Evolutionary conservation across 1,140 invertebrate species (phyloP), one percentile per base, ranked within the genome.

Genomic region (Ceratosolen solmsi): DNA sequence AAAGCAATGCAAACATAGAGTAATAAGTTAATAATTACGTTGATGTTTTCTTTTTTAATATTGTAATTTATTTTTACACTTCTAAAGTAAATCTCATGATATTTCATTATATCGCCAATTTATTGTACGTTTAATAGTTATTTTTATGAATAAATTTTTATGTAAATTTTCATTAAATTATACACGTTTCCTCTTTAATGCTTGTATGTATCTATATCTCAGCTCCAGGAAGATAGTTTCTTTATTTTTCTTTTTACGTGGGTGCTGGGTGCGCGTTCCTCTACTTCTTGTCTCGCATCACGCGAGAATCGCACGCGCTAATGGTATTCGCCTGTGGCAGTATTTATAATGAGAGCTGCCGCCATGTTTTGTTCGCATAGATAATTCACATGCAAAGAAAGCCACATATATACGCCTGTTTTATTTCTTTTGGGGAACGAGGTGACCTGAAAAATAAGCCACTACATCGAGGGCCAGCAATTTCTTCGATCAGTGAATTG

Each of bases 251-350:
- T 51, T 79, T 49, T 46, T 63, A 25, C 68, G 60, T 71, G 74
- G 82, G 78, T 74, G 80, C 46, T 71, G 74, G 82, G 78, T 74
- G 80, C 46, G 38, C 60, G 58, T 81, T 75, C 84, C 68, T 84
- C 79, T 76, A 30, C 68, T 80, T 77, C 78, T 80, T 79, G 60
- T 11, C 22, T 49, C 30, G 54, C 38, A 51, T 78, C 80, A 56
- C 68, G 70, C 63, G 46, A 79, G 60, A 54, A 78, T 78, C 68
- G 77, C 54, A 46, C 77, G 77, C 73, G 73, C 80, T 76, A 81
- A 81, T 81, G 60, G 73, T 60, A 81, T 76, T 76, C 56, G 60
- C 72, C 72, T 49, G 36, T 70, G 63, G 72, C 73, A 49, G 46
- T 81, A 30, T 76, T 75, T 70, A 76, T 81, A 81, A 81, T 81